Evolutionary conservation across 1,140 invertebrate genomes (phyloP).

Genomic region (Bombus turneri): DNA sequence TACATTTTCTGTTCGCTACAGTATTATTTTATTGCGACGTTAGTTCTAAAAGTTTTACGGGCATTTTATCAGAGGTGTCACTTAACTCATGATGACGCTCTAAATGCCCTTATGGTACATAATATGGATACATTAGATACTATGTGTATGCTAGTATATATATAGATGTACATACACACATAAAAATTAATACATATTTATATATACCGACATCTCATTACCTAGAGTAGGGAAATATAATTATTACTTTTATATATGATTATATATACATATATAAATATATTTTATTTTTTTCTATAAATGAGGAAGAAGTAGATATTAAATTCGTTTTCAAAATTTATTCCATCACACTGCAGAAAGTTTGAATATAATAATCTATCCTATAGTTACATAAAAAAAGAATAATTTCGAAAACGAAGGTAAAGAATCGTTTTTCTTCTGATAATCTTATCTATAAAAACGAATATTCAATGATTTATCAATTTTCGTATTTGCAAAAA

Average conservation of each 20-base stretch:
- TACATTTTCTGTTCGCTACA: neutral
- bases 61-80: neutral
- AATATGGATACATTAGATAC: neutral
- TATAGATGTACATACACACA: neutral
- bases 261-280: neutral
- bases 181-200: neutral
- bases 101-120: neutral
- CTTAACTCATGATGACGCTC: neutral
- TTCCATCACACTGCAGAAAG: conserved; percentile 3
- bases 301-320: neutral
- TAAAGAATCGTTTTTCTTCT: neutral
- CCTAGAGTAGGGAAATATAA: neutral
- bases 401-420: neutral
- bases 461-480: neutral
- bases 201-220: neutral
- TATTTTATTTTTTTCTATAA: neutral
- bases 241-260: neutral
- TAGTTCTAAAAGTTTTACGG: neutral
- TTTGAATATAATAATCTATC: neutral
- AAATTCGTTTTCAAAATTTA: conserved; percentile 4
- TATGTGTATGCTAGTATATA: neutral
- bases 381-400: neutral
- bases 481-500: neutral
- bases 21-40: neutral
- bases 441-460: neutral